Conservation (phyloP, 2,797 vertebrate species). For the Sebastes cheni region DNA sequence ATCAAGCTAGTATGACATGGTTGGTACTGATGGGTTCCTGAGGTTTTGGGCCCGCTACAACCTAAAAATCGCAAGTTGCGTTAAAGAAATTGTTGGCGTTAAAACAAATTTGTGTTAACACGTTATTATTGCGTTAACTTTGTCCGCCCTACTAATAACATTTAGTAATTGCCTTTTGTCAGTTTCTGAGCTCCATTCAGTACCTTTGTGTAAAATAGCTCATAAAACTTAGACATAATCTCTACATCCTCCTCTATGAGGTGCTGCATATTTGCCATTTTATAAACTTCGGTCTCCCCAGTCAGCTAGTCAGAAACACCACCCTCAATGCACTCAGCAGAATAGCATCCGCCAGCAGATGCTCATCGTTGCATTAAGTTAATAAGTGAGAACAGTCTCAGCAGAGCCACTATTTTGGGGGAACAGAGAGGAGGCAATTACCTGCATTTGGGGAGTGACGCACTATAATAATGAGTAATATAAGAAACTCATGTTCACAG, state of each 20-base stretch:
- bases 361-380: conserved; percentile 37
- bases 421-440: conserved; percentile 43
- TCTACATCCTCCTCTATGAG: background rate
- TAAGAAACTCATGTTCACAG: conserved; percentile 42
- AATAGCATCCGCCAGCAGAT: conserved; percentile 16
- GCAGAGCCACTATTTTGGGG: conserved; percentile 28
- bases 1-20: background rate
- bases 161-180: background rate
- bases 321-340: conserved; percentile 19
- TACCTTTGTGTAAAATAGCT: background rate
- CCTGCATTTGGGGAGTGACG: conserved; percentile 38
- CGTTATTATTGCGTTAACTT: background rate
- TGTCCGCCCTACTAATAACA: background rate
- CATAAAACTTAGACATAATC: background rate
- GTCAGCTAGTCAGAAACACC: conserved; percentile 14
- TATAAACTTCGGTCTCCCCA: background rate
- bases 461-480: conserved; percentile 64
- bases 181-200: background rate
- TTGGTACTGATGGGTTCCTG: background rate
- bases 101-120: background rate
- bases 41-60: no score
- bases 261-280: background rate
- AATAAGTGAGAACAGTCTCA: conserved; percentile 29
- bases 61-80: background rate
- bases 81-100: background rate